Conservation (phyloP, 1,140 invertebrate species). For the Hycleus phaleratus region DNA sequence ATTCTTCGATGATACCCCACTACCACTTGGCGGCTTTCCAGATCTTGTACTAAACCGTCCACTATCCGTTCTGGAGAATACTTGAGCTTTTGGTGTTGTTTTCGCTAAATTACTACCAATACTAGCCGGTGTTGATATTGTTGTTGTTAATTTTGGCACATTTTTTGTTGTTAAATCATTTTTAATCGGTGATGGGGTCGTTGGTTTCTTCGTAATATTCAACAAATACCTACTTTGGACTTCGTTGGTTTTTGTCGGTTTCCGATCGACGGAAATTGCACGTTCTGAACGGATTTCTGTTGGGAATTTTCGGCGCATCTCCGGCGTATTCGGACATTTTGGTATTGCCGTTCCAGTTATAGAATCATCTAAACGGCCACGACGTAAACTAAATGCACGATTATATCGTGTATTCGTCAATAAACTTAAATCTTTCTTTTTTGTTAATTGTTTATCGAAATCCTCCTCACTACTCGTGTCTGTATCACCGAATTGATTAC, state of each 20-base stretch:
- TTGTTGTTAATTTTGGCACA: constrained; percentile 21
- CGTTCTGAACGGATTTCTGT: constrained; percentile 27
- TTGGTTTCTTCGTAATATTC: constrained; percentile 31
- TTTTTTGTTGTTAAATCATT: constrained; percentile 20
- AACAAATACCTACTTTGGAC: constrained; percentile 37
- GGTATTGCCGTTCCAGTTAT: constrained; percentile 18
- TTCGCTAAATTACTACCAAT: constrained; percentile 18
- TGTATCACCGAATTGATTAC: constrained; percentile 37
- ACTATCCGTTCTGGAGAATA: constrained; percentile 53
- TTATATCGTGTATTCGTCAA: constrained; percentile 49
- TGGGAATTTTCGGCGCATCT: constrained; percentile 42
- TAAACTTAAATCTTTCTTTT: constrained; percentile 28
- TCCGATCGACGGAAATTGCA: constrained; percentile 37
- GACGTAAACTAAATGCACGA: constrained; percentile 42
- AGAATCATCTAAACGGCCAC: constrained; percentile 36
- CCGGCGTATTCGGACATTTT: constrained; percentile 47
- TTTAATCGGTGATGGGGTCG: constrained; percentile 11
- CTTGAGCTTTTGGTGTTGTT: constrained; percentile 33
- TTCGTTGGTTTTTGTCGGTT: constrained; percentile 34
- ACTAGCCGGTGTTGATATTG: neutral
- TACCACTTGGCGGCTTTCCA: constrained; percentile 24
- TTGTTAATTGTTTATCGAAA: constrained; percentile 32
- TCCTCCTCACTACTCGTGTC: constrained; percentile 40
- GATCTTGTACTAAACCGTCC: constrained; percentile 57
- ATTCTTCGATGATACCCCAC: constrained; percentile 20